These are phyloP conservation scores for Pseudomyrmex flavicornis DNA, from an alignment of 1,140 invertebrate species.

Conservation along the genomic window DNA sequence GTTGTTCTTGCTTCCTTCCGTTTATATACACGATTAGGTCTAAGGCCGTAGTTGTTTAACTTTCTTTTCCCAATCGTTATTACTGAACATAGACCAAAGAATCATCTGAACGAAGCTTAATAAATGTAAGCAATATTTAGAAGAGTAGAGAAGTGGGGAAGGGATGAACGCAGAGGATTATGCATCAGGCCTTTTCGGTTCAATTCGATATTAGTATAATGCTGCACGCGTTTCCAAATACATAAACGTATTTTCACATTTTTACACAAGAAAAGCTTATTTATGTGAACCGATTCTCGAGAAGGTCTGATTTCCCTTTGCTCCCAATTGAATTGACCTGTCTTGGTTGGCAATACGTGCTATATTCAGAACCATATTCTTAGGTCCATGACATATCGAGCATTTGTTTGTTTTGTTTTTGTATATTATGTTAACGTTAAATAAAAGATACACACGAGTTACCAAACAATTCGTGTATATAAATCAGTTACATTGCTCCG, in stretches of 20 bases:
- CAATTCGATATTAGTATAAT: neutral
- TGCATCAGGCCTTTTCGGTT: neutral
- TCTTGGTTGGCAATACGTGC: slow-evolving; percentile 5
- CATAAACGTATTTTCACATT: neutral
- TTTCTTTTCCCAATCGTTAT: slow-evolving; percentile 64
- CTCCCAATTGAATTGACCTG: neutral
- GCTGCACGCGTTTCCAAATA: neutral
- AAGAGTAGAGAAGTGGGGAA: neutral
- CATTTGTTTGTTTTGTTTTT: neutral
- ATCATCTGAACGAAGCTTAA: slow-evolving; percentile 30
- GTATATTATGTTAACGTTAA: neutral
- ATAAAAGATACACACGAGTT: slow-evolving; percentile 37
- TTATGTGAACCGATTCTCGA: neutral
- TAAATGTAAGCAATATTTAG: slow-evolving; percentile 13
- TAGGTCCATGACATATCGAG: slow-evolving; percentile 20
- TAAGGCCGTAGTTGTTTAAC: slow-evolving; percentile 82
- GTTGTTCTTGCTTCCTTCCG: slow-evolving; percentile 78
- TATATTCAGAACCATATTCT: slow-evolving; percentile 34
- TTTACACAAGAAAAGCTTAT: neutral
- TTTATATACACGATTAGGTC: slow-evolving; percentile 84
- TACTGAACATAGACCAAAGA: slow-evolving; percentile 16
- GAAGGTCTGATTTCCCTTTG: neutral
- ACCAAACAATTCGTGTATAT: neutral
- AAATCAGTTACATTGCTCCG: neutral
- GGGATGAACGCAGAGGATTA: neutral